Evolutionary conservation across 2,113 vertebrate genomes (phyloP), one percentile per base, ranked within the genome.

Genomic region (Nannospalax galili): DNA sequence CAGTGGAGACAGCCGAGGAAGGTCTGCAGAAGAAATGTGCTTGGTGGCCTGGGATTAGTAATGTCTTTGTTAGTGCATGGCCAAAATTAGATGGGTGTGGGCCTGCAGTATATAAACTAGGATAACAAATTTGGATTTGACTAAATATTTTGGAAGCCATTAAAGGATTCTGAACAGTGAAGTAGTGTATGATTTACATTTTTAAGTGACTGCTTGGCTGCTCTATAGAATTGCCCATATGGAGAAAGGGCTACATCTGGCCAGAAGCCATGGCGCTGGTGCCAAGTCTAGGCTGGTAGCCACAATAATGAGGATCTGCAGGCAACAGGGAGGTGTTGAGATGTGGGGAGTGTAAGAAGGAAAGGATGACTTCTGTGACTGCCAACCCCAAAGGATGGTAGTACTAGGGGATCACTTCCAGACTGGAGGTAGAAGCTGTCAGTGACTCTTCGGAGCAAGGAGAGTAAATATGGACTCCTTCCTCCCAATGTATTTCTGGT

Each of bases 71-170:
- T 22, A 10, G 14, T 78, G 42, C 42, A 7, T 10, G 14, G 2
- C 16, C 52, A 70, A 72, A 65, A 58, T 11, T 45, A 45, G 64
- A 19, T 45, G 30, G 48, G 17, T 37, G 28, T 32, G 11, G 42
- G 1, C 52, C 69, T 72, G 30, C 52, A 6, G 64, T 32, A 69
- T 48, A 15, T 48, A 48, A 84, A 45, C 32, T 3, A 37, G 4
- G 48, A 12, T 84, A 15, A 37, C 65, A 4, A 85, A 20, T 67
- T 58, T 4, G 4, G 56, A n/a, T 93, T 70, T 86, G 70, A 40
- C 81, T 80, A 62, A 92, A 28, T 90, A 15, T 81, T 82, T 70
- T 78, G 16, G 32, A 35, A 95, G 64, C 65, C 42, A 60, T 73
- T n/a, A 14, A 78, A 73, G 72, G 81, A 14, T 77, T 87, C 28